These are phyloP conservation scores for Melangyna quadrimaculata DNA, from an alignment of 2,888 invertebrate genomes.

Conservation along the genomic window DNA sequence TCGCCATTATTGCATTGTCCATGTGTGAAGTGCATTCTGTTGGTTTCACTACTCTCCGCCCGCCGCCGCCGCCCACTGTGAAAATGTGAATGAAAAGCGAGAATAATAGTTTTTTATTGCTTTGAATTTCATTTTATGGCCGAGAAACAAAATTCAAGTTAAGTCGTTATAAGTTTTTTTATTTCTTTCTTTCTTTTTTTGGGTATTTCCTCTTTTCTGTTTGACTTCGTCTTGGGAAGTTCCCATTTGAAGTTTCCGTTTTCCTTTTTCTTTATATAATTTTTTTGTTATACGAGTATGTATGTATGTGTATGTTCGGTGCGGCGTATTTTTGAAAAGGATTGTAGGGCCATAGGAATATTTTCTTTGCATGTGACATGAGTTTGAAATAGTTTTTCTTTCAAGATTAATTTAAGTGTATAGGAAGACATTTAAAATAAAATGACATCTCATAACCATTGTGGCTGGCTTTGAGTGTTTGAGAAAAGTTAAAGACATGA, in stretches of 20 bases:
- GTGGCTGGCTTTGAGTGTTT: slow-evolving; percentile 8
- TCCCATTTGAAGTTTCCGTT: slow-evolving; percentile 12
- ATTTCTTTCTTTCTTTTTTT: neutral
- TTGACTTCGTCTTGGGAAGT: slow-evolving; percentile 11
- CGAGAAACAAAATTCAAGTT: slow-evolving; percentile 50
- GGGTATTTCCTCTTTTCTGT: slow-evolving; percentile 20
- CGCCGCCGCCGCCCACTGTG: neutral
- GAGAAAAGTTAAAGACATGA: slow-evolving; percentile 10
- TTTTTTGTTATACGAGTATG: neutral
- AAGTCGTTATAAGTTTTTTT: slow-evolving; percentile 47
- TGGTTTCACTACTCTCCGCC: neutral
- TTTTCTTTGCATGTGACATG: slow-evolving; percentile 21
- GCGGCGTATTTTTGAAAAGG: neutral
- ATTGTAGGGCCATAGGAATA: neutral
- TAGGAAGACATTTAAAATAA: slow-evolving; percentile 13
- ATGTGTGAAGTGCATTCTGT: slow-evolving; percentile 35
- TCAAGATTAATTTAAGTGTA: slow-evolving; percentile 23
- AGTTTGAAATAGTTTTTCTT: slow-evolving; percentile 37
- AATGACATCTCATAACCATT: slow-evolving; percentile 9
- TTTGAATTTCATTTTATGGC: slow-evolving; percentile 56
- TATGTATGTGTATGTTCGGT: too few relatives aligned
- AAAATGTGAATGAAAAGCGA: slow-evolving; percentile 30
- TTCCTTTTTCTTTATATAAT: neutral
- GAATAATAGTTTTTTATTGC: slow-evolving; percentile 54
- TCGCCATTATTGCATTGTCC: slow-evolving; percentile 28